Conservation (phyloP, 2,797 vertebrate species). For the Crossoptilon crossoptilon region DNA sequence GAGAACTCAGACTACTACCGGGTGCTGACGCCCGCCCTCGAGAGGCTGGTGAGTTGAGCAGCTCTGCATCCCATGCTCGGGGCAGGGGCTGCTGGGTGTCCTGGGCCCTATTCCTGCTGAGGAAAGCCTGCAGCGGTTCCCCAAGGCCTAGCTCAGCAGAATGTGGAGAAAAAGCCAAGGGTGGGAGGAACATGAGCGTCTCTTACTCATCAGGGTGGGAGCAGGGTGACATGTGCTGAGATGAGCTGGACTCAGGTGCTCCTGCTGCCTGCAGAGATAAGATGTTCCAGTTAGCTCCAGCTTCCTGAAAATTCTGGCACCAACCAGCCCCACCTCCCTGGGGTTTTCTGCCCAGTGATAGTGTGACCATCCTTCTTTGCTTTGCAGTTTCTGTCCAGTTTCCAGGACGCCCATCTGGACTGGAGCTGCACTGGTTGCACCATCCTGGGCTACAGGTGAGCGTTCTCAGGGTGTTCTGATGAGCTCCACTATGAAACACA, state of each 20-base stretch:
- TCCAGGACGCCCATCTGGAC: slow-evolving; percentile 84
- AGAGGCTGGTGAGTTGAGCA: slow-evolving; percentile 83
- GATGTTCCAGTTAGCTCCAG: not conserved
- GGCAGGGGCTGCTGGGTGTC: not conserved
- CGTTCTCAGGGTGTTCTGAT: not conserved
- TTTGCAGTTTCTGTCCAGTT: slow-evolving; percentile 87
- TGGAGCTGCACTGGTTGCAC: slow-evolving; percentile 84
- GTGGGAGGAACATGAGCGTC: too few relatives aligned
- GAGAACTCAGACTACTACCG: slow-evolving; percentile 83
- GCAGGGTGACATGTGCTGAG: not conserved
- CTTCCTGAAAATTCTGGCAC: not conserved
- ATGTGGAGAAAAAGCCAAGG: too few relatives aligned
- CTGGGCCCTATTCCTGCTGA: not conserved
- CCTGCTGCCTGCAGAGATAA: not conserved
- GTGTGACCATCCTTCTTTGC: not conserved
- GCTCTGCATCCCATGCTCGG: not conserved
- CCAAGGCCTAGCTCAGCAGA: not conserved
- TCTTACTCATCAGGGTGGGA: not conserved
- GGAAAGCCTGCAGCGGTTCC: not conserved
- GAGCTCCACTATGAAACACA: not conserved
- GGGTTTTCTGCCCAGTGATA: not conserved
- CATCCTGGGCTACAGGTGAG: slow-evolving; percentile 91
- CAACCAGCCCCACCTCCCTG: not conserved
- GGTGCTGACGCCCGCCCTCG: slow-evolving; percentile 84
- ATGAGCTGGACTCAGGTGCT: not conserved